These are phyloP conservation scores for Tetranychus truncatus DNA, from an alignment of 2,888 invertebrate species.

Conservation along the genomic window DNA sequence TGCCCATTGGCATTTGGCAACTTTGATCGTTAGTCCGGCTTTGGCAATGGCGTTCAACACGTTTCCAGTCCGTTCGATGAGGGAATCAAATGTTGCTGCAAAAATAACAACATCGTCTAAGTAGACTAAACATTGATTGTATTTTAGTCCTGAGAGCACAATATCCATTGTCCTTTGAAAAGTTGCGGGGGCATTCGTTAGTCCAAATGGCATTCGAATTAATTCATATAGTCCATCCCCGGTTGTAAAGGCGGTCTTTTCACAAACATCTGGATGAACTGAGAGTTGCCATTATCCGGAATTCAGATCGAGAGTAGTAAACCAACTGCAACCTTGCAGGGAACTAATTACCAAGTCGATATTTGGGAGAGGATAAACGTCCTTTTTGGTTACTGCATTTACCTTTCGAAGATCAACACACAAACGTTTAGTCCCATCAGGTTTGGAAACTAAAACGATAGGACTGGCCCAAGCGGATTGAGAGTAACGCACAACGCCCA, in stretches of 20 bases:
- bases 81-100: conserved; percentile 4
- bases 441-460: conserved; percentile 14
- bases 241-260: conserved; percentile 13
- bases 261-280: background rate
- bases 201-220: conserved; percentile 14
- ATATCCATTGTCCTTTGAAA: conserved; percentile 14
- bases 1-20: conserved; percentile 11
- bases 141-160: background rate
- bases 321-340: background rate
- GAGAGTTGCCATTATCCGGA: conserved; percentile 14
- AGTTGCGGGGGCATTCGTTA: conserved; percentile 11
- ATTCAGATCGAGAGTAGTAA: conserved; percentile 11
- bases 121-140: conserved; percentile 9
- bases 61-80: background rate
- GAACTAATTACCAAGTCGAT: background rate
- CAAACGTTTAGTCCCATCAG: conserved; percentile 9
- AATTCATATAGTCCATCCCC: conserved; percentile 10
- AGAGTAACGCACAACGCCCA: background rate
- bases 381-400: conserved; percentile 8
- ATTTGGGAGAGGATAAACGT: conserved; percentile 13
- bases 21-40: conserved; percentile 5
- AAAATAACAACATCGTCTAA: conserved; percentile 16
- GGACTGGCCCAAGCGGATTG: conserved; percentile 9
- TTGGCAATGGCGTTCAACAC: background rate
- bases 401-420: conserved; percentile 11